Conservation (phyloP, 1,140 invertebrate species). For the Argopecten irradians region DNA sequence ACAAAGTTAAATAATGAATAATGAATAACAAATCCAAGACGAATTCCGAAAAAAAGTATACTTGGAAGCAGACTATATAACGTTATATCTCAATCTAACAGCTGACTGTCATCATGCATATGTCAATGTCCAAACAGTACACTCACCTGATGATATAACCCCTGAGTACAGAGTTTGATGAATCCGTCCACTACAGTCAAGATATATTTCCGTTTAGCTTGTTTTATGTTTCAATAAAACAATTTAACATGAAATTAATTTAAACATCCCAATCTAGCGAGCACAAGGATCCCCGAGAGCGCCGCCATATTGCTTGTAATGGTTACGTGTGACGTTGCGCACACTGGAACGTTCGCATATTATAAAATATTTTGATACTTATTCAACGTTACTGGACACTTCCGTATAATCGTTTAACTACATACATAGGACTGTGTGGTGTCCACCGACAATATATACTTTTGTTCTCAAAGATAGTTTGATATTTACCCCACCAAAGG, state of each 20-base stretch:
- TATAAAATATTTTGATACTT: background rate
- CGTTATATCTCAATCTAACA: no score
- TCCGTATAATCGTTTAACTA: background rate
- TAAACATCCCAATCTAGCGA: background rate
- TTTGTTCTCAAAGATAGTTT: background rate
- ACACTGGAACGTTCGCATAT: constrained; percentile 28
- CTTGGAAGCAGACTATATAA: no score
- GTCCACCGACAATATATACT: background rate
- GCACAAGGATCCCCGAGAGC: background rate
- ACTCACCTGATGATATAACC: background rate
- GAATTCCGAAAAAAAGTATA: no score
- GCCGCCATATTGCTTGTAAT: constrained; percentile 44
- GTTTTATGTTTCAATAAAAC: background rate
- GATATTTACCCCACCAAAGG: background rate
- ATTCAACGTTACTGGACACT: background rate
- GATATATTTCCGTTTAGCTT: background rate
- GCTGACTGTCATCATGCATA: no score
- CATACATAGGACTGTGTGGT: background rate
- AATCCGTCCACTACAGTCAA: background rate
- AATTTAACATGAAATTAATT: background rate
- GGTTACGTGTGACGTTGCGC: constrained; percentile 60
- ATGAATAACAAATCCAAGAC: no score
- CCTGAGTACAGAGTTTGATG: background rate
- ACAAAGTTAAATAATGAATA: no score
- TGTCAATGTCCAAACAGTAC: background rate